Conservation (phyloP, 2,113 vertebrate species). For the Atlantisia rogersi region DNA sequence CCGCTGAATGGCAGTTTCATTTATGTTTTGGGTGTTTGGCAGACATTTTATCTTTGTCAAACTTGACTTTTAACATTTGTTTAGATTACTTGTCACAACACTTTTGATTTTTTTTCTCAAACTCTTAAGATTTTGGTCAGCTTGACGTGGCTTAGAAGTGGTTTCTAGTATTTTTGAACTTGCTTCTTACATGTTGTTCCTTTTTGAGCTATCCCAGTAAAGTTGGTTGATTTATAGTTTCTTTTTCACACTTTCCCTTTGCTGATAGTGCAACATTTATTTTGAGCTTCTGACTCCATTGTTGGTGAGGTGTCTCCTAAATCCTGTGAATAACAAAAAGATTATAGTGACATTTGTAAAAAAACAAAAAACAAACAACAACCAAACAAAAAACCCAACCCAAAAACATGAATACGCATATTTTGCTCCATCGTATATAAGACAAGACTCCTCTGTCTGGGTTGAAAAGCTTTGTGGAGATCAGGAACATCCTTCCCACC, state of each 20-base stretch:
- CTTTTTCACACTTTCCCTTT: background rate
- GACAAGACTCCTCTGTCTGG: rapidly evolving
- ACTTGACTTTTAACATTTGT: slow-evolving; percentile 64
- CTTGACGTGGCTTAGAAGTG: background rate
- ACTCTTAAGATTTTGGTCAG: slow-evolving; percentile 33
- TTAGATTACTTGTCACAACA: slow-evolving; percentile 63
- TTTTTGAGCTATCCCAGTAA: background rate
- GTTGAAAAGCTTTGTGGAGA: background rate
- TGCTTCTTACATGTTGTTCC: background rate
- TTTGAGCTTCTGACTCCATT: background rate
- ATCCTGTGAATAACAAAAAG: background rate
- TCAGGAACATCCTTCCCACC: background rate
- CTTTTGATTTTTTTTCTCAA: background rate
- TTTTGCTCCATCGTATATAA: background rate
- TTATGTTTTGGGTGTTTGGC: slow-evolving; percentile 59
- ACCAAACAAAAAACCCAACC: no score
- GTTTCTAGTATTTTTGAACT: slow-evolving; percentile 29
- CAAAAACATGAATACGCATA: background rate
- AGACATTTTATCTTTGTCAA: slow-evolving; percentile 70
- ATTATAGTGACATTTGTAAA: background rate
- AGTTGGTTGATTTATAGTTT: background rate
- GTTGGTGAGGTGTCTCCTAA: background rate
- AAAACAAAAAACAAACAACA: background rate
- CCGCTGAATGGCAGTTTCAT: slow-evolving; percentile 61
- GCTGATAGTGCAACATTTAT: background rate